These are phyloP conservation scores for Monodelphis domestica DNA, from an alignment of 2,797 vertebrate species.

Conservation along the genomic window DNA sequence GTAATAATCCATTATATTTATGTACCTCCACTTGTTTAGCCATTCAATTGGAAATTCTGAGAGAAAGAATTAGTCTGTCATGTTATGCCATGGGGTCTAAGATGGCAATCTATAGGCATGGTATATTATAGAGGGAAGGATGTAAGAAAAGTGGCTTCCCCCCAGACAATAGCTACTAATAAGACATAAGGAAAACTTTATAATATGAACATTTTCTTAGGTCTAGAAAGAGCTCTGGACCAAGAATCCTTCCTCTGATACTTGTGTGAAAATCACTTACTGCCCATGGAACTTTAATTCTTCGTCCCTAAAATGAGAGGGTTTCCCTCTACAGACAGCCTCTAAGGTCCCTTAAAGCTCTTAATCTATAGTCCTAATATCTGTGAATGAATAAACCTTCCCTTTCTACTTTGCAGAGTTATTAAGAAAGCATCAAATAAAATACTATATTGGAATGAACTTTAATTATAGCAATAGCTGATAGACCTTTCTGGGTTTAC, in stretches of 20 bases:
- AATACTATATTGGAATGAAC: not conserved
- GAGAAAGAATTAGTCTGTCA: conserved; percentile 13
- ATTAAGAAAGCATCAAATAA: not conserved
- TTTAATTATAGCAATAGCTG: not conserved
- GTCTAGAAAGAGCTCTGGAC: not conserved
- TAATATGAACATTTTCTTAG: not conserved
- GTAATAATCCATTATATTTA: not conserved
- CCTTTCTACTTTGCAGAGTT: not conserved
- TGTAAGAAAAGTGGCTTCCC: not conserved
- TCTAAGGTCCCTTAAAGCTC: not conserved
- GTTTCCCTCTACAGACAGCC: not conserved
- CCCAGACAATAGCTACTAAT: not conserved
- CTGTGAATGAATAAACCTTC: not conserved
- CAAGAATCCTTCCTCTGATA: not conserved
- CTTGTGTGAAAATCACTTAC: not conserved
- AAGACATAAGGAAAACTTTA: not conserved
- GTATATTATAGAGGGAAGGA: not conserved
- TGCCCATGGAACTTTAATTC: not conserved
- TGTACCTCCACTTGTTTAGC: not conserved
- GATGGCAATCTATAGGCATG: not conserved
- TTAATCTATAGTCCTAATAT: not conserved
- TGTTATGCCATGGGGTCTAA: not conserved
- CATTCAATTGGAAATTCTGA: not conserved
- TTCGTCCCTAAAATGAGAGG: not conserved
- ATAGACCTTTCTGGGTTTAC: not conserved